Conservation (phyloP, 2,888 invertebrate species). For the Pristionchus fissidentatus region DNA sequence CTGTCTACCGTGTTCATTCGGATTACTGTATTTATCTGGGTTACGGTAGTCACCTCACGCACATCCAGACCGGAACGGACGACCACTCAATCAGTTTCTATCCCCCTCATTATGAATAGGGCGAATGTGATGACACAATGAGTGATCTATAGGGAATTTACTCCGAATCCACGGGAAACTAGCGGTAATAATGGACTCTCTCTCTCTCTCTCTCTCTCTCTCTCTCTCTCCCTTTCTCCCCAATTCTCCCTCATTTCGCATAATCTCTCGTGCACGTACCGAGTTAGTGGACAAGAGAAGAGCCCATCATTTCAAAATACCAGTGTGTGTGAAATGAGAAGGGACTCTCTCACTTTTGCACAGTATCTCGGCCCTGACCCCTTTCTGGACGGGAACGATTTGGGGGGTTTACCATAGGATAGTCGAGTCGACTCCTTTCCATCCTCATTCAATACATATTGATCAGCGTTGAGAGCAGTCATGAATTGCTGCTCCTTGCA, state of each 20-base stretch:
- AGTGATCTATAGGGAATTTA: background rate
- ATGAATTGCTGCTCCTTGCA: constrained; percentile 37
- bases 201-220: background rate
- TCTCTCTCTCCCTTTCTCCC: background rate
- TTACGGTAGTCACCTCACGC: background rate
- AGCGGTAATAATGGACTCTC: background rate
- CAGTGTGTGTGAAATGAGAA: too few relatives aligned
- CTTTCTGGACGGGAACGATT: background rate
- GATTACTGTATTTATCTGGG: background rate
- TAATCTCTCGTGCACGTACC: background rate
- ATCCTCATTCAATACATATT: background rate
- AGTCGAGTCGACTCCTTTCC: background rate
- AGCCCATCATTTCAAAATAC: background rate
- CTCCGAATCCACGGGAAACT: background rate
- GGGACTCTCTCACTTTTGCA: too few relatives aligned
- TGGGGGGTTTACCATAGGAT: background rate
- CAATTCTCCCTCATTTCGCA: too few relatives aligned
- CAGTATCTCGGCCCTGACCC: too few relatives aligned
- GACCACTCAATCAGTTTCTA: background rate
- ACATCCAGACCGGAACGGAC: constrained; percentile 5
- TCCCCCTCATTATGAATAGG: constrained; percentile 19
- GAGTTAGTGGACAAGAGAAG: background rate
- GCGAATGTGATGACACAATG: constrained; percentile 1
- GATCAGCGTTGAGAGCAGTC: constrained; percentile 24
- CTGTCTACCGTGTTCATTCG: too few relatives aligned